Evolutionary conservation across 2,888 invertebrate genomes (phyloP), one percentile per base, ranked within the genome.

Genomic region (Agrotis clavis): DNA sequence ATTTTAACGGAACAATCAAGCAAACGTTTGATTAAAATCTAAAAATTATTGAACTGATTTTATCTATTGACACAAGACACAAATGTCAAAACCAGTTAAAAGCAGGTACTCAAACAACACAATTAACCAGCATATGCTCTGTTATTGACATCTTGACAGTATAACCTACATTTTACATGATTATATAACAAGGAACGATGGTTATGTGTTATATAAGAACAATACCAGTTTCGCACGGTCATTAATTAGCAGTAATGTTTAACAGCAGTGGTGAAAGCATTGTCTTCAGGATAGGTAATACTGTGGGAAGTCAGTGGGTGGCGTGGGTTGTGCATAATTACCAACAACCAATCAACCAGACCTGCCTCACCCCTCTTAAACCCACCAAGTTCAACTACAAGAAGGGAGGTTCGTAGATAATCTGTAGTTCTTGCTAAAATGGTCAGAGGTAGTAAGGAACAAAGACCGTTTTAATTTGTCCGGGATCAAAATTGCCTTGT

Each of bases 201-300:
- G 47, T 77, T 83, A 75, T 81, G 81, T 86, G 83, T 87, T 65
- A 77, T 71, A 68, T 75, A 76, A 85, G 35, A 18, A 48, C 9
- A 53, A 25, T 77, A 82, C 74, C 84, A 47, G n/a, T 82, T 89
- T 88, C 86, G 85, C 88, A 86, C 84, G 89, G 84, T 89, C 89
- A 92, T 93, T 93, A 94, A 94, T 94, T 94, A 94, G 89, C 90
- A 83, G 86, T 90, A 90, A 90, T 89, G 90, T 90, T 91, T 64
- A 84, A 82, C 71, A 73, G 86, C 84, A 81, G 86, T 87, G 90
- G 94, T 93, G 94, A 95, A 94, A 94, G 94, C 93, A 92, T 94
- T 94, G 94, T 94, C 90, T 73, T 83, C 84, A 77, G 87, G 86
- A 87, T 87, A 48, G 47, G 54, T 41, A 87, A 83, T 82, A 78